Base-by-base conservation (phyloP, 1,140 invertebrate species). In the Bursaphelenchus mucronatus region DNA sequence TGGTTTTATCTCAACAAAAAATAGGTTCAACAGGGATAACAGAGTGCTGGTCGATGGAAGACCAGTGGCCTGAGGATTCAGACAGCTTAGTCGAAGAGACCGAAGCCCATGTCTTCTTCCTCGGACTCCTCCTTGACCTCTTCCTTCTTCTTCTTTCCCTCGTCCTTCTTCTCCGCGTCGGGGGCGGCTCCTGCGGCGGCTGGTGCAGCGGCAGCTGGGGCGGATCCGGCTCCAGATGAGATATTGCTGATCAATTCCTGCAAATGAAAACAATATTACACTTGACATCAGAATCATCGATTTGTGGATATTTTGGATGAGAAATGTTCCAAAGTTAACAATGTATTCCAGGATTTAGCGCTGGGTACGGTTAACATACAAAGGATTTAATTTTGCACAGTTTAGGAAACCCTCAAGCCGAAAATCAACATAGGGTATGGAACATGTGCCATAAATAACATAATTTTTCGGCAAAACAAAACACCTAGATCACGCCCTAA, bases 211-310 rank as follows among this genome's bases (percentile, higher is more conserved):
- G 86, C 88, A 70, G 89, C 87, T 64, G 89, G 87, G 49, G 89
- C 89, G 76, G 88, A 86, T 71, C 92, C 93, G 68, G 90, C 92
- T 64, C 91, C 92, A 62, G 90, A 90, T 19, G 93, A 91, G 75
- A 98, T 89, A 81, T 92, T 97, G 58, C 90, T 90, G 82, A 98
- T 92, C 71, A 98, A 84, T 53, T 92, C 90, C 82, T 80, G 43
- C 56, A 81, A 61, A 19, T 30, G 0, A 30, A 55, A 49, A 41
- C n/a, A 11, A 73, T 30, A 30, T 30, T 30, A 30, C 30, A 30
- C 1, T 30, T 30, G 1, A 30, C 5, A 30, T 30, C 30, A 30
- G 30, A 30, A 30, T 5, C 1, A 5, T 30, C 2, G 5, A 30
- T 30, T 30, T 30, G 7, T 2, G 13, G 21, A 13, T 67, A 10